phyloP scores from a whole-genome alignment of 2,113 vertebrate genomes.

The Mungos mungo region DNA sequence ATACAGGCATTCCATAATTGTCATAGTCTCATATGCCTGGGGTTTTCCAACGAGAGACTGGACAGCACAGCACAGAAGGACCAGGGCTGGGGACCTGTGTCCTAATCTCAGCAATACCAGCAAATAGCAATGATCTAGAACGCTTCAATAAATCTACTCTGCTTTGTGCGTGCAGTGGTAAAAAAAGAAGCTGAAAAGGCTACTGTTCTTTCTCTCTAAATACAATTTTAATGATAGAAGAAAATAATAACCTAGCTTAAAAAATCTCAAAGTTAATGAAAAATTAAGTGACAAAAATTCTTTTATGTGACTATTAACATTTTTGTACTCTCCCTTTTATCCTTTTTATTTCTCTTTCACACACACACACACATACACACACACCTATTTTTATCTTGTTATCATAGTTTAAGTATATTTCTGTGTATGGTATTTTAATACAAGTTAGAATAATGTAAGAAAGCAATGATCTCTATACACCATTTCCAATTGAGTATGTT shows the following conservation, averaged over 20 bases:
- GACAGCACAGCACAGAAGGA: background rate
- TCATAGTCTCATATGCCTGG: background rate
- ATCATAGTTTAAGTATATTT: background rate
- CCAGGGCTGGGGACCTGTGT: background rate
- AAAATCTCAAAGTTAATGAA: conserved; percentile 3
- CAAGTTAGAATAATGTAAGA: background rate
- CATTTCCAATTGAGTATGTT: background rate
- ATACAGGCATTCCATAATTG: background rate
- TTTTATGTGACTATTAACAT: background rate
- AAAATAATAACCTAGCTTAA: background rate
- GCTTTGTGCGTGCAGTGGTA: background rate
- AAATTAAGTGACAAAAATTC: background rate
- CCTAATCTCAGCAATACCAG: background rate
- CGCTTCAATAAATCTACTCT: background rate
- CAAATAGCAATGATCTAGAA: background rate
- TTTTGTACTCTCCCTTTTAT: background rate
- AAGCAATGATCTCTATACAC: background rate
- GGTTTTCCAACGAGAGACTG: background rate
- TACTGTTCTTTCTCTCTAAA: background rate
- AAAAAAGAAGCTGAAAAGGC: background rate
- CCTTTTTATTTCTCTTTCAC: no score
- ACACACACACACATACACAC: background rate
- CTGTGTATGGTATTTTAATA: background rate
- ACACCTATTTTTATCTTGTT: background rate
- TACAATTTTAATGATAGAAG: background rate